Base-by-base conservation (phyloP, 2,888 invertebrate species). In the Chloroclysta siterata region DNA sequence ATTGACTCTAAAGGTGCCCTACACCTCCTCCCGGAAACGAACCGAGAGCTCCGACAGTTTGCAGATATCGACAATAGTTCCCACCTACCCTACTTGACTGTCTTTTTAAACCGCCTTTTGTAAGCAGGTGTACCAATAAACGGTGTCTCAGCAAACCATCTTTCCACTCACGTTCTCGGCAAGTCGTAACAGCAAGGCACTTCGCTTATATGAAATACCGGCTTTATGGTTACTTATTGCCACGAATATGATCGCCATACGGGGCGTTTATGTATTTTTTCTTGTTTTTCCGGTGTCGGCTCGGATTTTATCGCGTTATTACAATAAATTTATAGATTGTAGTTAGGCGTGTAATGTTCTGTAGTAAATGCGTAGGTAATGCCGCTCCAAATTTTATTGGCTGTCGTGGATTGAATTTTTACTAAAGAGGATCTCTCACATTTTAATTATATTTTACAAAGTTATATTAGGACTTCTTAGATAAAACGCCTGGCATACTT, bases 191-290 rank as follows among this genome's bases (percentile, higher is more conserved):
- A 82, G 75, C 80, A 78, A 83, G 81, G 80, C 81, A 83, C 83
- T 87, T 83, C 79, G 82, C 82, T 82, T 85, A 82, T 85, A 84
- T 84, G 85, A 88, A 89, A 88, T 85, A 86, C 84, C 80, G 76
- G 75, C 80, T 85, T 89, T 88, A 87, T 87, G 83, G 83, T 87
- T 85, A 87, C 85, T 87, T 88, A 89, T 87, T 87, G 83, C 81
- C 72, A 72, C 74, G 80, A 79, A 84, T 87, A 84, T 82, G 82
- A 78, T 80, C 75, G 78, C 76, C 78, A 75, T 80, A 78, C 77
- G 73, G 75, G 77, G 76, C 80, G 77, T 83, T 81, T 83, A 82
- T 78, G 79, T 74, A 66, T 79, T 80, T 79, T 83, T 79, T 78
- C 72, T 72, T 79, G 75, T 80, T 79, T 77, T 77, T 72, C 55